Percentiles rank a stretch among this genome's conserved stretches.
Evolutionary conservation across 2,888 invertebrate genomes (phyloP).

Genomic region (Scaptomyza reducta): DNA sequence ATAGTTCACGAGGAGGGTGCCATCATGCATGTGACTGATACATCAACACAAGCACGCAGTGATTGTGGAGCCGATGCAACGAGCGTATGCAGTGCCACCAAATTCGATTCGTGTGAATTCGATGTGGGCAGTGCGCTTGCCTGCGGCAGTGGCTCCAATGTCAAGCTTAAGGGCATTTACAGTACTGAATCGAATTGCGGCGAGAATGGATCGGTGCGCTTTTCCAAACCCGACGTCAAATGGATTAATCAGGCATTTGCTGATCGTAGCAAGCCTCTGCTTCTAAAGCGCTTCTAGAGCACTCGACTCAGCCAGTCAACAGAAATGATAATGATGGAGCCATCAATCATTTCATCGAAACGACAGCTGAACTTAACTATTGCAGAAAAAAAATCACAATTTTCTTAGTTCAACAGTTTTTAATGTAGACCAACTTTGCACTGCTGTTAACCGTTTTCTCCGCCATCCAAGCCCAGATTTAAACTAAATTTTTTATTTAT

Average conservation of each 20-base stretch:
- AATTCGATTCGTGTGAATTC: constrained; percentile 90
- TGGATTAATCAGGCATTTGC: constrained; percentile 85
- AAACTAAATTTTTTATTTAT: constrained; percentile 60
- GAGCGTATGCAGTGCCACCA: constrained; percentile 88
- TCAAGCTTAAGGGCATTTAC: constrained; percentile 90
- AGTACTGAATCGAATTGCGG: constrained; percentile 90
- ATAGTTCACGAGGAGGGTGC: constrained; percentile 90
- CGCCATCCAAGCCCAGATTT: constrained; percentile 15
- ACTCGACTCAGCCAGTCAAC: neutral
- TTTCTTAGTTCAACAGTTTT: constrained; percentile 64
- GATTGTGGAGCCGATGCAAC: constrained; percentile 78
- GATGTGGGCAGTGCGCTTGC: constrained; percentile 93
- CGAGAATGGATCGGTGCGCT: constrained; percentile 86
- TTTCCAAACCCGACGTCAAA: constrained; percentile 87
- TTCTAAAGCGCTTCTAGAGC: constrained; percentile 70
- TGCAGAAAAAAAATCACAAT: constrained; percentile 17
- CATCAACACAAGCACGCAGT: constrained; percentile 87
- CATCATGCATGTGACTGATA: constrained; percentile 90
- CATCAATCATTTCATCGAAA: constrained; percentile 26
- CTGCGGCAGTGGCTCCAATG: constrained; percentile 89
- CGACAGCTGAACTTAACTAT: constrained; percentile 43
- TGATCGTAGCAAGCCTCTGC: constrained; percentile 76
- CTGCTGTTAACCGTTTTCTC: constrained; percentile 36
- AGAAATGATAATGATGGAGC: constrained; percentile 18
- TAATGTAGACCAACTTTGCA: constrained; percentile 60